Evolutionary conservation across 35 echinoderm and acorn worm species (phyloP).

Genomic region (Diadema setosum): DNA sequence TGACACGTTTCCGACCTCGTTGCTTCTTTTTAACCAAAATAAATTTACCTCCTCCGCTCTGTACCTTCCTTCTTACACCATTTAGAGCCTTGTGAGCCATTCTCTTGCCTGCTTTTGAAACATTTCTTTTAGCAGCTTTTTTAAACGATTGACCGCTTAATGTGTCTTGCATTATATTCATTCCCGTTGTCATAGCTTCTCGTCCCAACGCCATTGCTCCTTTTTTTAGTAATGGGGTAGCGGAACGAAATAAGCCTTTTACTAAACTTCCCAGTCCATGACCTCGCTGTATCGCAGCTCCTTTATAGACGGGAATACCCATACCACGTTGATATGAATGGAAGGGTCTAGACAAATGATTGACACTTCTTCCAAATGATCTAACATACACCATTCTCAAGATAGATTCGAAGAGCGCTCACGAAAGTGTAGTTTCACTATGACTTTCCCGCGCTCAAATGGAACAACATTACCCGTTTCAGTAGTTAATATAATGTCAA

Average conservation of each 20-base stretch:
- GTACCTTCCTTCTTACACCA: neutral
- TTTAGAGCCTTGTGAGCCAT: neutral
- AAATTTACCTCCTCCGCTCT: neutral
- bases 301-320: neutral
- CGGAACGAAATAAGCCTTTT: neutral
- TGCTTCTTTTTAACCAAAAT: neutral
- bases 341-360: neutral
- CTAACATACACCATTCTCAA: neutral
- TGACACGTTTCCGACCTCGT: neutral
- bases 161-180: conserved; percentile 40
- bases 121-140: neutral
- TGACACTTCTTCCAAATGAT: neutral
- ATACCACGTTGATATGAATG: neutral
- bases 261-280: neutral
- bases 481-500: neutral
- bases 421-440: neutral
- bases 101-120: neutral
- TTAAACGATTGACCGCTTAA: neutral
- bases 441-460: neutral
- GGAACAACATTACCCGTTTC: too few relatives aligned
- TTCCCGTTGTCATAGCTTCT: conserved; percentile 50
- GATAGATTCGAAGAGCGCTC: neutral
- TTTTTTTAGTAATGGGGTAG: conserved; percentile 28
- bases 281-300: neutral
- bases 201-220: conserved; percentile 50